Conservation (phyloP, 2,888 invertebrate genomes). For the Apomyelois bistriatella region DNA sequence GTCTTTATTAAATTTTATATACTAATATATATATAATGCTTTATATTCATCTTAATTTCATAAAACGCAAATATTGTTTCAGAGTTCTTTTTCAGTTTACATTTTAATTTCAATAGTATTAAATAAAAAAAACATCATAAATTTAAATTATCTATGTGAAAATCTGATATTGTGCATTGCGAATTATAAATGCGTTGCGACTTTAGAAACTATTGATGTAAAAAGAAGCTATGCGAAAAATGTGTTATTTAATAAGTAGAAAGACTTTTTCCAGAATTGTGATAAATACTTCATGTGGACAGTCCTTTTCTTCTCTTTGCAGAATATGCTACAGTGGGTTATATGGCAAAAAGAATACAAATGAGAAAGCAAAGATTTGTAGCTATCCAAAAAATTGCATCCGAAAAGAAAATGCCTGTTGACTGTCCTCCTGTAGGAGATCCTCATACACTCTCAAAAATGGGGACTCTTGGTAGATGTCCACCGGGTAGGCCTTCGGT, state of each 20-base stretch:
- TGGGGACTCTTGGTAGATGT: constrained; percentile 86
- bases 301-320: constrained; percentile 54
- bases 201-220: not conserved
- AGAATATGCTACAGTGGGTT: constrained; percentile 99
- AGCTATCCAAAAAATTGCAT: constrained; percentile 94
- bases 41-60: no score
- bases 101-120: no score
- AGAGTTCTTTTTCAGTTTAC: no score
- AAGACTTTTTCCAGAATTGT: not conserved
- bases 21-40: not conserved
- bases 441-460: constrained; percentile 84
- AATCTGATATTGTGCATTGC: not conserved
- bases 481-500: constrained; percentile 76
- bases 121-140: no score
- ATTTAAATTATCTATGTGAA: no score
- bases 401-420: constrained; percentile 92
- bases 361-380: constrained; percentile 96
- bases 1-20: not conserved
- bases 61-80: no score
- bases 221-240: constrained; percentile 1
- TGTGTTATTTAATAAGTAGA: not conserved
- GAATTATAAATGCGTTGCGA: not conserved
- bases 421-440: constrained; percentile 87
- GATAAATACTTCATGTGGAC: constrained; percentile 21
- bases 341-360: constrained; percentile 98